Evolutionary conservation across 2,113 vertebrate genomes (phyloP), one percentile per base, ranked within the genome.

Genomic region (Bagarius yarrelli): DNA sequence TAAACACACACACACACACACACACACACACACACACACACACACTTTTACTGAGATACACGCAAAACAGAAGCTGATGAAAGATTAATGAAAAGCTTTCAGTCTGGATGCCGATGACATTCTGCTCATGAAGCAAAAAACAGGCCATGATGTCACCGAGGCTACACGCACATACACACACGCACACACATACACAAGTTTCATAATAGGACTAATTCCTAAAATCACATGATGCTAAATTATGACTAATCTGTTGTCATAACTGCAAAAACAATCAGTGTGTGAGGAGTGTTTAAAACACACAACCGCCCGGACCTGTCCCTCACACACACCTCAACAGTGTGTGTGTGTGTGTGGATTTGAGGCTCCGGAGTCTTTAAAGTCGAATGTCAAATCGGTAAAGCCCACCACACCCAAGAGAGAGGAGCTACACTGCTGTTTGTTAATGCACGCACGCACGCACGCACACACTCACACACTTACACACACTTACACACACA

Each of bases 321-420:
- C 81, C 6, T 71, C 9, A 47, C 69, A 83, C 73, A 84, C 83
- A 67, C 83, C 61, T 69, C 56, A 57, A 18, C 59, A 55, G 76
- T 77, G 75, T 77, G 59, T 78, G 60, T 66, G 76, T 59, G 63
- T 79, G 77, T 79, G 40, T 84, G 89, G 89, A 91, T 94, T 94
- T 94, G 91, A 90, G 91, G 89, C 89, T 86, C 82, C 56, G 83
- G 81, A 85, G 89, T 90, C 91, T 92, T 92, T 91, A 92, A 93
- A 92, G 89, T 91, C 93, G 87, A 89, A 92, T 78, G 87, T 83
- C 89, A 90, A 94, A 92, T 86, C 57, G 19, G 85, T 86, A 85
- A 93, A 92, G 86, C 86, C 91, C 85, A 90, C 90, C 90, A 92
- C 89, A 91, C 89, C 92, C 90, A 79, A 78, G 89, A 90, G 87